Evolutionary conservation across 2,113 vertebrate genomes (phyloP).

Genomic region (Orientallactaga bullata): DNA sequence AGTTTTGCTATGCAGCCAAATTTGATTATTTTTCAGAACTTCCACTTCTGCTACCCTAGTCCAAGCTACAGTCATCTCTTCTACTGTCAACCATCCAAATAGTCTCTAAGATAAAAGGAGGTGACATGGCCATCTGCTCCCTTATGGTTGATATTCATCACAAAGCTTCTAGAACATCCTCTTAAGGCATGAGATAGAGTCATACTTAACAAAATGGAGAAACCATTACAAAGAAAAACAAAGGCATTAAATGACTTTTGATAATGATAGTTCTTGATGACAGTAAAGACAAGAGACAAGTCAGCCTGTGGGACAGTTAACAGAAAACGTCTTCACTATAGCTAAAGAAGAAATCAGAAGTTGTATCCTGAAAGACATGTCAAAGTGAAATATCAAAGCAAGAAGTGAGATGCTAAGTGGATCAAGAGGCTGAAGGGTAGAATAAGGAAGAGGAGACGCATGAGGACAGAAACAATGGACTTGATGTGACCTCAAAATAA

Average conservation of each 20-base stretch:
- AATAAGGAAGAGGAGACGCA: too few species aligned
- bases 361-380: too few species aligned
- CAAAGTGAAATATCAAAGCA: too few species aligned
- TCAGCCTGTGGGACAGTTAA: too few species aligned
- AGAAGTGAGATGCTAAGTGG: too few species aligned
- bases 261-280: background rate
- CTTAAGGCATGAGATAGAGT: background rate
- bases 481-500: too few species aligned
- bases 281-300: background rate
- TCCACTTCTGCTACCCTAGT: background rate
- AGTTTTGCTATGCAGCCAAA: background rate
- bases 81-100: background rate
- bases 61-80: background rate
- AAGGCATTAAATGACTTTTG: background rate
- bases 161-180: background rate
- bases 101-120: background rate
- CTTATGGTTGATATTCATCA: background rate
- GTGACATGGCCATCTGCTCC: background rate
- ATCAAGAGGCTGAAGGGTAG: too few species aligned
- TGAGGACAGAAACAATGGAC: too few species aligned
- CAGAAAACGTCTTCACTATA: too few species aligned
- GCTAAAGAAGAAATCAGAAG: too few species aligned
- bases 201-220: background rate
- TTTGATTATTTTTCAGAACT: background rate
- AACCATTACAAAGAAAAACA: background rate